Base-by-base conservation (phyloP, 2,113 vertebrate species). In the Puffinus mauretanicus region DNA sequence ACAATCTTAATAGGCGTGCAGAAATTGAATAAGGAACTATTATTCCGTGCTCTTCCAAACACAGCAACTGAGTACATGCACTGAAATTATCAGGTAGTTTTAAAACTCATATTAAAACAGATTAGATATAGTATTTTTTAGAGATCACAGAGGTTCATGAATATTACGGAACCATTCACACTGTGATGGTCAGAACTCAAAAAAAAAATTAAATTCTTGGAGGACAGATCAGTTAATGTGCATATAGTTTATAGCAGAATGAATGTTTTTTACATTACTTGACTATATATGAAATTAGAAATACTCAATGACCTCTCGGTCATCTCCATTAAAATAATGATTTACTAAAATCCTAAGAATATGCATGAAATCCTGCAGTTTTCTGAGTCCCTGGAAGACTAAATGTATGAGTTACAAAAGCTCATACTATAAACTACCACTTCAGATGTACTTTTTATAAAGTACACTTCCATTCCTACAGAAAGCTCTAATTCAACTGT, bases 161-260 rank as follows among this genome's bases (percentile, higher is more conserved):
- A 22, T 19, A 3, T 51, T 46, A 34, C 2, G 11, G 46, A 77
- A 22, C 17, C 9, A 3, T 25, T 36, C 32, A 27, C 0, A 9
- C 3, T 10, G 6, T 1, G 29, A 52, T 4, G 6, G 10, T 2
- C 20, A 65, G 44, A 24, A 57, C 7, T 24, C 3, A 25, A n/a
- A 46, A 18, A 18, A 52, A 17, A 21, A 9, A 10, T 2, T 10
- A 24, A 42, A 32, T 70, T 38, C 12, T 11, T 25, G 1, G 36
- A 27, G 26, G 65, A 47, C 47, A 55, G 18, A 6, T 34, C 34
- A 34, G 24, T 7, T 10, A 3, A 42, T 11, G 20, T 24, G 24
- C 3, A 0, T 42, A 34, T 24, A 14, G 42, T 29, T 47, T 47
- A 73, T 13, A 82, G 42, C 19, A 69, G 55, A 72, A 22, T 20